Evolutionary conservation across 2,888 invertebrate species (phyloP), one percentile per base, ranked within the genome.

Genomic region (Brachynemurus nebulosus): DNA sequence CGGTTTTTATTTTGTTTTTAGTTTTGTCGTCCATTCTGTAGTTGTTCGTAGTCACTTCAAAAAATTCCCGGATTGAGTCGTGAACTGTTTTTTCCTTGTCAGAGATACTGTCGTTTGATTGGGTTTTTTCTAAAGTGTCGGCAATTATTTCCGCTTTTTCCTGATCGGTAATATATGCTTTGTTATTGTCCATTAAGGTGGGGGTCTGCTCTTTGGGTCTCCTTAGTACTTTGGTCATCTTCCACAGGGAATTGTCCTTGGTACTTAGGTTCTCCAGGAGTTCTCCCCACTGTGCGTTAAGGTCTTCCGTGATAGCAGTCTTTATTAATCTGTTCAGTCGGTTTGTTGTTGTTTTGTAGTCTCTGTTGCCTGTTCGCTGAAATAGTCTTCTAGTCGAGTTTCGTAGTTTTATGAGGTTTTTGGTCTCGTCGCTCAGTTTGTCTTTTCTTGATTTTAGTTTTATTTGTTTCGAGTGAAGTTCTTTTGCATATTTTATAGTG

Each of bases 241-340:
- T 23, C 17, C 42, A 18, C 17, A 30, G 40, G 1, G 49, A 36
- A 17, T 49, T 47, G 17, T 51, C 50, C 35, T 33, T 38, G 1
- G 41, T 27, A 16, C 41, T 40, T 4, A 51, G 34, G 7, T 35
- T 42, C 33, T 45, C 27, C 3, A 50, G 20, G 44, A 47, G 51
- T 6, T 41, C 21, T 34, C 41, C 25, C 48, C 49, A 46, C 2
- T 33, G 33, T 8, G 21, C 18, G 23, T 50, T 52, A n/a, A 20
- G 37, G 16, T 18, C 37, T 8, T 41, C n/a, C n/a, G 16, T 30
- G 1, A 50, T 45, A 8, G 11, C 16, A 14, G 11, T n/a, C 14
- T 12, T n/a, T n/a, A 34, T 16, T 34, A 8, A 8, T 34, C 16
- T 34, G 4, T 34, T 34, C 7, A 34, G 8, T 34, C 14, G n/a